Evolutionary conservation across 2,797 vertebrate genomes (phyloP), one percentile per base, ranked within the genome.

Genomic region (Poecilia velifera): DNA sequence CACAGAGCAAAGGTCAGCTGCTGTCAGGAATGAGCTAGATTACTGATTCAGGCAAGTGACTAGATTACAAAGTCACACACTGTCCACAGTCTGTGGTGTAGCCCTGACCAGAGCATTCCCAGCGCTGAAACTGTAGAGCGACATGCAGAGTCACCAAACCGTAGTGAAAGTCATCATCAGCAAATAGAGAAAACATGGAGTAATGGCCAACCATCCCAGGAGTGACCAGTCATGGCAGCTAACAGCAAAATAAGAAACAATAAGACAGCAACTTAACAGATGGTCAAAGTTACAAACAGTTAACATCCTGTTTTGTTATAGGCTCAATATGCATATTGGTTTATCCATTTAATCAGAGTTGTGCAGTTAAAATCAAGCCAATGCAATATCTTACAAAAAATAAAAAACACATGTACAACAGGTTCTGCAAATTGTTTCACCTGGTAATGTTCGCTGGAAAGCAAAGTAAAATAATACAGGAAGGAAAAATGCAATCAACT

Each of bases 1-100:
- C 80, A 70, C 79, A 83, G 86, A 86, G 89, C 86, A 74, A 86
- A 88, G 86, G 87, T 82, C 73, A 79, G 43, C 45, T 46, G 81
- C 87, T 86, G 78, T 91, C 83, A 90, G 80, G 78, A 87, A 88
- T 62, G 43, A 68, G 72, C 57, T 73, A 25, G 9, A 86, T 82
- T 86, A 62, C 68, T 45, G 68, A 71, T 45, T 28, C 49, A 87
- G 85, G 87, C 73, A 74, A 83, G 75, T 25, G n/a, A 73, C 74
- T 77, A 55, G 34, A 34, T 34, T 34, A 34, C 80, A 73, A 82
- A 90, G 86, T 80, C 88, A 76, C 80, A 78, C 45, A 75, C 84
- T 88, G 84, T 85, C 89, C 87, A 83, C 77, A 81, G 88, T 53
- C 53, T 85, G 71, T 82, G 75, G 76, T 84, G 53, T 76, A 77